Evolutionary conservation across 92 coral and sea anemone genomes (phyloP).

Genomic region (Umimayanthus chanpuru): DNA sequence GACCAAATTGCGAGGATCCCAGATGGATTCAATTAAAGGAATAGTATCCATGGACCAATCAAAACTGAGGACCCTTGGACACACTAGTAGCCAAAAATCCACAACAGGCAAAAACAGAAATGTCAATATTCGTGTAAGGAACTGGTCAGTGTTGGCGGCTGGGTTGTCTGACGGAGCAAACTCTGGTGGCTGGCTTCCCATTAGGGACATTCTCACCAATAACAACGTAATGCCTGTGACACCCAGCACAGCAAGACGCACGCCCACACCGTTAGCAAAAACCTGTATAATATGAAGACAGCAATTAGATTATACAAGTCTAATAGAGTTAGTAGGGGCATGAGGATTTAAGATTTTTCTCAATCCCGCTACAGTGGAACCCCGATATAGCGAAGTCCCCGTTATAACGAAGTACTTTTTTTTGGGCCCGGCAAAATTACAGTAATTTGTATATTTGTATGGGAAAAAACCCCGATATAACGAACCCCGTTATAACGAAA

Average conservation of each 20-base stretch:
- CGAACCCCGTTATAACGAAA: no score
- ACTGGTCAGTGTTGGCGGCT: slow-evolving; percentile 81
- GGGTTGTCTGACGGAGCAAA: slow-evolving; percentile 96
- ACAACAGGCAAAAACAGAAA: slow-evolving; percentile 83
- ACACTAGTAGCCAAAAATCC: slow-evolving; percentile 91
- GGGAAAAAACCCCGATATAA: no score
- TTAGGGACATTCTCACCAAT: slow-evolving; percentile 65
- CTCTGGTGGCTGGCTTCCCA: slow-evolving; percentile 90
- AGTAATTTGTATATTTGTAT: no score
- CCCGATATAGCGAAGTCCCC: no score
- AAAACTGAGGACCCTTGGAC: slow-evolving; percentile 88
- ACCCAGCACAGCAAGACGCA: slow-evolving; percentile 62
- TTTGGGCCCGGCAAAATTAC: no score
- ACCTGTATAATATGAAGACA: slow-evolving; percentile 62
- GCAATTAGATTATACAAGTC: background rate
- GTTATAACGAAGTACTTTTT: no score
- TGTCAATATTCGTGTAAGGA: slow-evolving; percentile 79
- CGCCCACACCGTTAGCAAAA: slow-evolving; percentile 52
- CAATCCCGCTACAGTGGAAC: no score
- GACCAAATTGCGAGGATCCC: slow-evolving; percentile 69
- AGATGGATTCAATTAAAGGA: slow-evolving; percentile 75
- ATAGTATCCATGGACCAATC: slow-evolving; percentile 98
- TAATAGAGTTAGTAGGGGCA: no score
- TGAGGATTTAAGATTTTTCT: no score
- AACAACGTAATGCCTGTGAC: slow-evolving; percentile 64